Evolutionary conservation across 2,888 invertebrate species (phyloP), one percentile per base, ranked within the genome.

Genomic region (Liodrosophila aerea): DNA sequence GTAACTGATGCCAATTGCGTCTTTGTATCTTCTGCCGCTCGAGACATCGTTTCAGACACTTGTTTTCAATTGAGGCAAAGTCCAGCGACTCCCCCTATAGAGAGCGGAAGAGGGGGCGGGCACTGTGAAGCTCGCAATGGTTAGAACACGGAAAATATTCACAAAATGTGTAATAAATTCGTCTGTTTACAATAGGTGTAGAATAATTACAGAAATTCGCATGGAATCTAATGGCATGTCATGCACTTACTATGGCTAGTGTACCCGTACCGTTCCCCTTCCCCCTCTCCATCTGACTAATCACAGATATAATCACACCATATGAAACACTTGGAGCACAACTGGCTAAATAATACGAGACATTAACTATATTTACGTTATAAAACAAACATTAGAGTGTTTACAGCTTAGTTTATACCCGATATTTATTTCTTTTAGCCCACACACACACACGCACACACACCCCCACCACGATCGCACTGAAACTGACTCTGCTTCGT

Each of bases 1-100:
- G 82, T 78, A 80, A 85, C 80, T 65, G 78, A 85, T 77, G 80
- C 78, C 80, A 82, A 85, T 80, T 82, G 85, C 58, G 75, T 56
- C 64, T 52, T 63, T 73, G 53, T 65, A 70, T 61, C 58, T 78
- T 78, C 47, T 30, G 46, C 54, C 36, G 53, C 46, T 53, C 39
- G 37, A 52, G 46, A 60, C 63, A 18, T 40, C 64, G 52, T 59
- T 54, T 70, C 70, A n/a, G n/a, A n/a, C 77, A 80, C 74, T 73
- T 73, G 82, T 60, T 39, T 39, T 58, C 73, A 82, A 82, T 82
- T 76, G 83, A 75, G 57, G 5, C 80, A 82, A 82, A 76, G 76
- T 82, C 73, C 76, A 82, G 73, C 57, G 52, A 29, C 34, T 27
- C 34, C 31, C 39, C 27, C 9, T n/a, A 43, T 9, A 29, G n/a